Base-by-base conservation (phyloP, 2,797 vertebrate species). In the Perodicticus potto region DNA sequence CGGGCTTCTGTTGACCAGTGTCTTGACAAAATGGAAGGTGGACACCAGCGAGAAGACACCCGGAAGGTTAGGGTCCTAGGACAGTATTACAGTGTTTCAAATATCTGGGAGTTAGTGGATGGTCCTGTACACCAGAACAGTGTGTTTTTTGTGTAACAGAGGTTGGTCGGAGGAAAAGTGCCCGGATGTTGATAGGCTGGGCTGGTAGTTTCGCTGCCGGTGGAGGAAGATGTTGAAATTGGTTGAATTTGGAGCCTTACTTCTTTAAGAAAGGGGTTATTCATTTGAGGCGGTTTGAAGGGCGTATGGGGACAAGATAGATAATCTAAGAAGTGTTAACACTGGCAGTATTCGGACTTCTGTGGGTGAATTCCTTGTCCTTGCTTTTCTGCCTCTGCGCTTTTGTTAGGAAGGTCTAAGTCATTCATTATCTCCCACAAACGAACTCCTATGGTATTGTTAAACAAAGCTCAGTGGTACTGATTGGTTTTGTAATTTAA, bases 21-120 rank as follows among this genome's bases (percentile, higher is more conserved):
- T 17, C 20, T 82, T 73, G 17, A 34, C 5, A 69, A 67, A n/a
- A 70, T 81, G 49, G 34, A 84, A 63, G 0, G 40, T 34, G 8
- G 20, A n/a, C 4, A 5, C 1, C 1, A 0, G 3, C 10, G 4
- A 1, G 40, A 2, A 67, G 7, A 34, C 5, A 9, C 0, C 19
- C 32, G 3, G 2, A 17, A 34, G 1, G 8, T 61, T 65, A 40
- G 32, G 0, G 4, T 40, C 20, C 1, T 17, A 12, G 3, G 45
- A 32, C 25, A 53, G 17, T 14, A 0, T 1, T 77, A 11, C 23
- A 32, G 0, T 2, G 0, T 61, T n/a, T n/a, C 12, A 12, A 20
- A 63, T 57, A 17, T 76, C n/a, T 13, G 2, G 14, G 37, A 80
- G 3, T 25, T 5, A 23, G 0, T 63, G 77, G 11, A 27, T 67